These are phyloP conservation scores for Plemyria rubiginata DNA, from an alignment of 2,888 invertebrate species.

Conservation along the genomic window DNA sequence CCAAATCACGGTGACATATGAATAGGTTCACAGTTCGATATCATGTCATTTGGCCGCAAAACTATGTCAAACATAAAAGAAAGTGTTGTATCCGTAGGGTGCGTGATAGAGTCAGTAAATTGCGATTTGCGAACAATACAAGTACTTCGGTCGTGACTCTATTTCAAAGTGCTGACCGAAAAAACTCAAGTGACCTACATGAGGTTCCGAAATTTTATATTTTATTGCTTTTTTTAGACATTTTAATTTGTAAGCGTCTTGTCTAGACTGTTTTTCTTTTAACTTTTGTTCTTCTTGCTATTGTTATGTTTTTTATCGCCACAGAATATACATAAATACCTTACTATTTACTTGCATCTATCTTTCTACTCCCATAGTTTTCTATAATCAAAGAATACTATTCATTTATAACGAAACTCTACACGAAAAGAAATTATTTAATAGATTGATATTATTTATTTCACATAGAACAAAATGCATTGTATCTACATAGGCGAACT, in stretches of 20 bases:
- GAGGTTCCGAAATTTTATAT: constrained; percentile 16
- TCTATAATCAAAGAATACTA: no score
- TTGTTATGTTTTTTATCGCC: constrained; percentile 7
- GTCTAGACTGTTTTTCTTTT: constrained; percentile 16
- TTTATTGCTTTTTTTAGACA: constrained; percentile 16
- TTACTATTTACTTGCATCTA: no score
- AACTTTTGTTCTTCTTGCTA: not conserved
- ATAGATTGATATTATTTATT: no score
- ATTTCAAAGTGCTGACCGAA: constrained; percentile 28
- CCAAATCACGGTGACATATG: not conserved
- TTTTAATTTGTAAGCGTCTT: constrained; percentile 17
- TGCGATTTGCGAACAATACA: constrained; percentile 32
- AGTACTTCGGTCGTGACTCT: constrained; percentile 28
- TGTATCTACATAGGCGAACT: no score
- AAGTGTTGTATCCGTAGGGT: constrained; percentile 20
- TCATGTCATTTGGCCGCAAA: not conserved
- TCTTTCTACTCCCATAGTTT: no score
- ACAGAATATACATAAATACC: not conserved
- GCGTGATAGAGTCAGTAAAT: constrained; percentile 25
- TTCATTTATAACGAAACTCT: no score
- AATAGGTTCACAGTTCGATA: not conserved
- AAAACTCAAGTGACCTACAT: constrained; percentile 34
- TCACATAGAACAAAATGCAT: no score
- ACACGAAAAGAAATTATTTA: no score
- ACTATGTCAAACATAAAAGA: constrained; percentile 14